phyloP scores from a whole-genome alignment of 2,888 invertebrate species.

The Sclerodermus sp. region DNA sequence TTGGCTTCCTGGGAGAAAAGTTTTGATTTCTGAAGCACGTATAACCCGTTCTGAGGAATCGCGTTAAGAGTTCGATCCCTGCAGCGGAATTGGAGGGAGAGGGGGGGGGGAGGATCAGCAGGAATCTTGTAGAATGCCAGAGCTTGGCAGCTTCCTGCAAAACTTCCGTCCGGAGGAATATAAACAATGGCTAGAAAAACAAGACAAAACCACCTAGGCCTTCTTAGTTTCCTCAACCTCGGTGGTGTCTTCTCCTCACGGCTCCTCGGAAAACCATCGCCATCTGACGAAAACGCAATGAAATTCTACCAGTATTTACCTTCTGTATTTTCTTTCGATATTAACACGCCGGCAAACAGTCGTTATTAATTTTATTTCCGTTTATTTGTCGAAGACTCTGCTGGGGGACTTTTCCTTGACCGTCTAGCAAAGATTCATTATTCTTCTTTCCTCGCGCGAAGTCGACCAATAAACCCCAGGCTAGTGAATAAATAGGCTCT shows the following conservation, averaged over 20 bases:
- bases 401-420: too few relatives aligned
- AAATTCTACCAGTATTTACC: conserved; percentile 30
- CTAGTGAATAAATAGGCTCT: too few relatives aligned
- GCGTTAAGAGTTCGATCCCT: too few relatives aligned
- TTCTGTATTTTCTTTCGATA: conserved; percentile 32
- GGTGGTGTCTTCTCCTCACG: background rate
- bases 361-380: conserved; percentile 35
- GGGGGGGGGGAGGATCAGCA: too few relatives aligned
- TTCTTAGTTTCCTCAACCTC: background rate
- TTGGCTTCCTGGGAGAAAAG: too few relatives aligned
- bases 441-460: too few relatives aligned
- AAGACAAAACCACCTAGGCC: conserved; percentile 11
- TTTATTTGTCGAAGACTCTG: conserved; percentile 17
- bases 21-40: too few relatives aligned
- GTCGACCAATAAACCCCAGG: too few relatives aligned
- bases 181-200: conserved; percentile 30
- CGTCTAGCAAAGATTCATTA: too few relatives aligned
- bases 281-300: conserved; percentile 22
- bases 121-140: conserved; percentile 3
- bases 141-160: conserved; percentile 13
- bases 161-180: conserved; percentile 17
- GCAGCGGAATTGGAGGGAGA: too few relatives aligned
- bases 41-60: too few relatives aligned
- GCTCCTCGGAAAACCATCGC: conserved; percentile 2
- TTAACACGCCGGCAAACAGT: conserved; percentile 32